These are phyloP conservation scores for Hemaris fuciformis DNA, from an alignment of 2,888 invertebrate species.

Conservation along the genomic window DNA sequence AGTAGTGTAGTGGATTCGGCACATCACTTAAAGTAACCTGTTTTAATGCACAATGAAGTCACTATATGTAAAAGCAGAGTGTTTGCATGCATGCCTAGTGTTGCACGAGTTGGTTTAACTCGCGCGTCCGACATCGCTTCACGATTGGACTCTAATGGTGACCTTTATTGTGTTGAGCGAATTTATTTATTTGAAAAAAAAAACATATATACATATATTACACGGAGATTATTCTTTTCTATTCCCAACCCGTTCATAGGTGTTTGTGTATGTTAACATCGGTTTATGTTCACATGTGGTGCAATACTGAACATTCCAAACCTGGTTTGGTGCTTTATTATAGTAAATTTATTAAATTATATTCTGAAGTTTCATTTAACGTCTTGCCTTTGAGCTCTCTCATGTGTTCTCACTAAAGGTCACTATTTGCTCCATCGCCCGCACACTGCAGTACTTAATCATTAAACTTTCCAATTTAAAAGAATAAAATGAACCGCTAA, in stretches of 20 bases:
- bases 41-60: conserved; percentile 75
- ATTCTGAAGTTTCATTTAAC: conserved; percentile 66
- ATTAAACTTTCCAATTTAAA: neutral
- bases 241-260: conserved; percentile 33
- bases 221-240: conserved; percentile 34
- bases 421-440: conserved; percentile 51
- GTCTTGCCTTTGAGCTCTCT: conserved; percentile 60
- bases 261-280: conserved; percentile 53
- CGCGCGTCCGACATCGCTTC: conserved; percentile 18
- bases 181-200: conserved; percentile 58
- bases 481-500: conserved; percentile 26
- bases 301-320: conserved; percentile 81
- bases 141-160: conserved; percentile 62
- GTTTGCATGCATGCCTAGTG: conserved; percentile 45
- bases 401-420: conserved; percentile 58
- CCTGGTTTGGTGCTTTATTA: conserved; percentile 78
- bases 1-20: conserved; percentile 2
- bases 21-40: conserved; percentile 15
- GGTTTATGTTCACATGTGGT: conserved; percentile 68
- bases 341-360: conserved; percentile 73
- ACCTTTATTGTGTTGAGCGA: conserved; percentile 71
- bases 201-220: conserved; percentile 37
- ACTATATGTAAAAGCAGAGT: conserved; percentile 75
- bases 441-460: neutral
- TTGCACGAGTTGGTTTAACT: too few species aligned